Percentiles rank a stretch among this genome's conserved stretches.
These are phyloP conservation scores for Synanthedon vespiformis DNA, from an alignment of 2,888 invertebrate species.

Conservation along the genomic window DNA sequence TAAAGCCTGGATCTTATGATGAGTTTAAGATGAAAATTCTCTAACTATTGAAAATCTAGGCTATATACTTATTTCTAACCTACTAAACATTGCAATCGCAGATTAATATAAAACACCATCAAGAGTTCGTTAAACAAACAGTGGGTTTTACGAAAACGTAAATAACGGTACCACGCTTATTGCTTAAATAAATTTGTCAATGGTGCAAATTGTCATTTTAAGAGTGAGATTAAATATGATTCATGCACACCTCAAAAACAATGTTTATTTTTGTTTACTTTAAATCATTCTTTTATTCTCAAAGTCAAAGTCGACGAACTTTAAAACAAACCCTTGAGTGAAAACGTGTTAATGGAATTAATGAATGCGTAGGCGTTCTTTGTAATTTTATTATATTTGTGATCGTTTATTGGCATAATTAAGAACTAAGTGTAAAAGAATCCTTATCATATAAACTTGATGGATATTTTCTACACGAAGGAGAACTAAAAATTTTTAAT, in stretches of 20 bases:
- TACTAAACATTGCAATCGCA: too few species aligned
- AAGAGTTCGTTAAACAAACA: background rate
- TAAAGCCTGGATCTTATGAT: too few species aligned
- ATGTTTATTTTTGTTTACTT: background rate
- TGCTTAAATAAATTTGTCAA: background rate
- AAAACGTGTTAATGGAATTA: conserved; percentile 29
- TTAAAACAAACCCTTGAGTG: conserved; percentile 11
- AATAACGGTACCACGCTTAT: background rate
- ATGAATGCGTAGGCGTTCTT: background rate
- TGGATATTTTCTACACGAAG: too few species aligned
- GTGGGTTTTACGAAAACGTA: background rate
- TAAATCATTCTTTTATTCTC: background rate
- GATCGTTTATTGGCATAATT: too few species aligned
- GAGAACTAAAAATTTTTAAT: too few species aligned
- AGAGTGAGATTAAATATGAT: background rate
- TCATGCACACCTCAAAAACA: background rate
- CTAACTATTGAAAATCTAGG: too few species aligned
- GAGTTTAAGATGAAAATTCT: too few species aligned
- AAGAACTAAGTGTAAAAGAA: too few species aligned
- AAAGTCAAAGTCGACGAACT: conserved; percentile 15
- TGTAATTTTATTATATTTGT: too few species aligned
- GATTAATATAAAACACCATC: too few species aligned
- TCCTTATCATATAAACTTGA: too few species aligned
- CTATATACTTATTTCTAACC: too few species aligned
- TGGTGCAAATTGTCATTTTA: background rate